Percentiles rank a stretch among this genome's conserved stretches.
These are phyloP conservation scores for Stomatorhinus walkeri DNA, from an alignment of 2,797 vertebrate species.

Conservation along the genomic window DNA sequence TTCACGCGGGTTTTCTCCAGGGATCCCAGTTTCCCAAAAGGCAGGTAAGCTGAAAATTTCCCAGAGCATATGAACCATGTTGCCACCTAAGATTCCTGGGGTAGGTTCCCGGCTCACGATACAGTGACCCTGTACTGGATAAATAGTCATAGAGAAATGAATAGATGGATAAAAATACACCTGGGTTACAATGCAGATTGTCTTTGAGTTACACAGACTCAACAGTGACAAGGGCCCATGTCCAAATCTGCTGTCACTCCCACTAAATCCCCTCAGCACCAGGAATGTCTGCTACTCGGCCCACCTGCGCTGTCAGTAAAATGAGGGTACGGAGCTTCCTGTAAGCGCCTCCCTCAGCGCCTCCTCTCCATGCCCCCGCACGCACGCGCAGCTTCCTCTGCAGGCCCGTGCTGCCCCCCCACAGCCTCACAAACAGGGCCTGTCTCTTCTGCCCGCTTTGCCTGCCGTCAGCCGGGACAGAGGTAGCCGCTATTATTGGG, in stretches of 20 bases:
- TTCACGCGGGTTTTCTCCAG: neutral
- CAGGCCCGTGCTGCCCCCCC: neutral
- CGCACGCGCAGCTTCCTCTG: neutral
- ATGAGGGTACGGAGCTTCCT: neutral
- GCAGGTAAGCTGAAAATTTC: neutral
- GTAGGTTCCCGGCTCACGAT: neutral
- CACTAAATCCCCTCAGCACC: neutral
- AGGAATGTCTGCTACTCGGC: neutral
- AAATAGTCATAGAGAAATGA: neutral
- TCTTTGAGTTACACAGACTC: neutral
- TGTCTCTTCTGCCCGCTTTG: neutral
- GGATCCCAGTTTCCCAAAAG: neutral
- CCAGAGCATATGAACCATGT: neutral
- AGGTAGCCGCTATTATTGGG: neutral
- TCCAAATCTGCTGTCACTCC: neutral
- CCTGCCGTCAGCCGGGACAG: neutral
- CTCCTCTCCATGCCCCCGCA: neutral
- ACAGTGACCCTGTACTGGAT: neutral
- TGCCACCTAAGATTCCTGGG: neutral
- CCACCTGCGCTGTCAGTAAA: neutral
- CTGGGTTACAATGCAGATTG: neutral
- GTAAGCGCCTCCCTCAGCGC: neutral
- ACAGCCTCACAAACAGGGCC: neutral
- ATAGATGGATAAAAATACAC: neutral
- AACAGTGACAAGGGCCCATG: neutral